Conservation (phyloP, 2,888 invertebrate genomes). For the Apantesis nais region DNA sequence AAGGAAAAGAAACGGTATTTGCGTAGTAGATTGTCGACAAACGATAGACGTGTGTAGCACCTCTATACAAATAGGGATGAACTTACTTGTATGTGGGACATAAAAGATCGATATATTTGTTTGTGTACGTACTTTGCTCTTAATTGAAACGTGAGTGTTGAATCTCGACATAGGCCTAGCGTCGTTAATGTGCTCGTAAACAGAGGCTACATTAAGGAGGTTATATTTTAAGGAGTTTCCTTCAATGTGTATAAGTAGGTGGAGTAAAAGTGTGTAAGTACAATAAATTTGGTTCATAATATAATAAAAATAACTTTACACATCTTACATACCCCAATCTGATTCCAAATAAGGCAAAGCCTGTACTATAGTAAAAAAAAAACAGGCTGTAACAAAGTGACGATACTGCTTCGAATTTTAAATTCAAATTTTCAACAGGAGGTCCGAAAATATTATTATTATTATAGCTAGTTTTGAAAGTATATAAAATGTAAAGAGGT, state of each 20-base stretch:
- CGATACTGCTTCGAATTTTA: background rate
- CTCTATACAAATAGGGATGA: conserved; percentile 9
- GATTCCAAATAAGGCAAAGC: too few relatives aligned
- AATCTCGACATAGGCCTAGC: background rate
- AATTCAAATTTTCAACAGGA: background rate
- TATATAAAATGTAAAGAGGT: too few relatives aligned
- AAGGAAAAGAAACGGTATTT: background rate
- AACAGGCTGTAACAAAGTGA: background rate
- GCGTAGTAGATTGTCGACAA: background rate
- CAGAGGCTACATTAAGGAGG: background rate
- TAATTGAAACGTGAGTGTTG: background rate
- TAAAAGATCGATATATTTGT: conserved; percentile 10
- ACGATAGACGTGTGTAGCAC: background rate
- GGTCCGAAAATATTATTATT: too few relatives aligned
- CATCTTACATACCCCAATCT: too few relatives aligned
- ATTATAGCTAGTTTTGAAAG: too few relatives aligned
- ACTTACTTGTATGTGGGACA: conserved; percentile 1
- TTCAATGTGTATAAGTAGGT: background rate
- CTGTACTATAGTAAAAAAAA: too few relatives aligned
- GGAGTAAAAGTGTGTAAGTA: too few relatives aligned
- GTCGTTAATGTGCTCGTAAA: background rate
- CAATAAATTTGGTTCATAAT: too few relatives aligned
- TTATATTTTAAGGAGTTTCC: background rate
- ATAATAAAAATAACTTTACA: too few relatives aligned
- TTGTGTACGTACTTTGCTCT: conserved; percentile 8